Evolutionary conservation across 2,797 vertebrate genomes (phyloP).

Genomic region (Salmo trutta): DNA sequence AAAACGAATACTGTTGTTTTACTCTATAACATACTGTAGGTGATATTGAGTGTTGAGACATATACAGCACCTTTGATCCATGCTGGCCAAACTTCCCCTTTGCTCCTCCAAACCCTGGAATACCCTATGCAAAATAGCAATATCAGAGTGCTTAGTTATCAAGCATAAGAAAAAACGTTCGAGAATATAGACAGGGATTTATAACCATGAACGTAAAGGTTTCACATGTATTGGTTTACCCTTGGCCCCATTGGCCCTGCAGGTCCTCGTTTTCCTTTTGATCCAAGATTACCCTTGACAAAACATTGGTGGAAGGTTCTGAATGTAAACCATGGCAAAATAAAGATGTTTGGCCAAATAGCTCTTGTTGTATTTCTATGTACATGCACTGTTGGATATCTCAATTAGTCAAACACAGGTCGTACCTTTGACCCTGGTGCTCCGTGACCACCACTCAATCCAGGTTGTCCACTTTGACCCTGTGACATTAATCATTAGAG

Average conservation of each 20-base stretch:
- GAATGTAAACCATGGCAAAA: not conserved
- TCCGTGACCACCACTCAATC: constrained; percentile 64
- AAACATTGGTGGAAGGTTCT: constrained; percentile 2
- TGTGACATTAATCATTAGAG: constrained; percentile 33
- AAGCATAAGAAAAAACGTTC: not conserved
- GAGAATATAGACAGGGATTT: not conserved
- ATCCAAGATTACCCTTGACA: constrained; percentile 58
- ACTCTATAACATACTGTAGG: not conserved
- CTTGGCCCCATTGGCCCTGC: constrained; percentile 70
- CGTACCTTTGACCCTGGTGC: constrained; percentile 65
- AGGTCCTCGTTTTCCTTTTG: constrained; percentile 55
- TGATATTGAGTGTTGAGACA: constrained; percentile 5
- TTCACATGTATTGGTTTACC: constrained; percentile 40
- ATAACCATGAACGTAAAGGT: not conserved
- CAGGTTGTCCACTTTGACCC: constrained; percentile 67
- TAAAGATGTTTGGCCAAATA: not conserved
- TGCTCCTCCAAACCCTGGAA: constrained; percentile 68
- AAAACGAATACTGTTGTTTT: not conserved
- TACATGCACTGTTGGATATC: not conserved
- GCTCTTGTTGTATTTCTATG: not conserved
- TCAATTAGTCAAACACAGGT: not conserved
- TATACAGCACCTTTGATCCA: constrained; percentile 65
- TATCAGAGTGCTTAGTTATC: not conserved
- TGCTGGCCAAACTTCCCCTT: constrained; percentile 53
- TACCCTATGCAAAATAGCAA: constrained; percentile 60